Conservation (phyloP, 1,140 invertebrate genomes). For the Dreissena polymorpha region DNA sequence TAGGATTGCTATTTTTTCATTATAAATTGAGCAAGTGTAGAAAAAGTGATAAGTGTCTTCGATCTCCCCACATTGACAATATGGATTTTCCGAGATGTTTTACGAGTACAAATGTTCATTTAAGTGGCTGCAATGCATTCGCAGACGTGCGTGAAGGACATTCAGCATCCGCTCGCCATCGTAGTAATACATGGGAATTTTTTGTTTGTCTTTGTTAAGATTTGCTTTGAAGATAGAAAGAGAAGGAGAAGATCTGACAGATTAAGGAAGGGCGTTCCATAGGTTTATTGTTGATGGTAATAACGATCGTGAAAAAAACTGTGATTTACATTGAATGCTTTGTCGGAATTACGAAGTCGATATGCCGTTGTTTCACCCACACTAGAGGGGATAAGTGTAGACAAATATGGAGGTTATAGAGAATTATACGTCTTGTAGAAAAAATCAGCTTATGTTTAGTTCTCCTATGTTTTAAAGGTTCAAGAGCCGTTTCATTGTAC, state of each 20-base stretch:
- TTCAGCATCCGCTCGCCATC: background rate
- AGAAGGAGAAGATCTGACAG: background rate
- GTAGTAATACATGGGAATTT: background rate
- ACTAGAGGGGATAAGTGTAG: background rate
- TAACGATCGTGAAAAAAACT: background rate
- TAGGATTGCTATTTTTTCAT: too few species aligned
- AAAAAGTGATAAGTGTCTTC: conserved; percentile 33
- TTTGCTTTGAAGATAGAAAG: background rate
- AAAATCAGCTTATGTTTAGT: too few species aligned
- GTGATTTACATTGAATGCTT: background rate
- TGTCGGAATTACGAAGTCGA: background rate
- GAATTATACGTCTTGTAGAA: conserved; percentile 34
- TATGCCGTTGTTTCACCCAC: conserved; percentile 1
- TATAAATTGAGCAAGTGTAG: background rate
- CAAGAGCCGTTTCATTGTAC: too few species aligned
- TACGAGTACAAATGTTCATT: background rate
- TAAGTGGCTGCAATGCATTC: too few species aligned
- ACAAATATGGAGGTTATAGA: conserved; percentile 17
- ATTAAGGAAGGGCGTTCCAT: background rate
- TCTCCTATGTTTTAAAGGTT: too few species aligned
- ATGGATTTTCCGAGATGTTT: background rate
- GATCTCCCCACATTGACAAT: conserved; percentile 16
- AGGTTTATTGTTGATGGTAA: background rate
- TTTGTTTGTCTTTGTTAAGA: background rate
- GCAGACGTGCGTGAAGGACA: background rate